A percentile compares a stretch with the other conserved stretches of the same genome.
phyloP scores from a whole-genome alignment of 2,888 invertebrate genomes.

The Melitaea athalia region DNA sequence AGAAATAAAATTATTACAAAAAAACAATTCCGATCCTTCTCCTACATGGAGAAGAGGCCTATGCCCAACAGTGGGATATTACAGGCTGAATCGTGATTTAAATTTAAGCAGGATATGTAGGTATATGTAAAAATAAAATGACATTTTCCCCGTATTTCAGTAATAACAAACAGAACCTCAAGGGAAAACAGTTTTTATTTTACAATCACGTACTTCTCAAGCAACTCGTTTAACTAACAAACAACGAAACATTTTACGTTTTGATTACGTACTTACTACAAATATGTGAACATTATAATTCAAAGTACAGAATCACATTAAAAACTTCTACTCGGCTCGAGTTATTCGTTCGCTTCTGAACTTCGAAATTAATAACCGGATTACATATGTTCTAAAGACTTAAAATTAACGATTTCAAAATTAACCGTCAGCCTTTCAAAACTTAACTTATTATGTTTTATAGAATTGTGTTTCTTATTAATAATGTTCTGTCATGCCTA shows the following conservation, averaged over 20 bases:
- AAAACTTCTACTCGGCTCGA: conserved; percentile 20
- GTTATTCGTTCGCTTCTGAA: conserved; percentile 23
- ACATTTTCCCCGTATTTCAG: neutral
- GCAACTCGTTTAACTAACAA: neutral
- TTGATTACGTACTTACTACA: neutral
- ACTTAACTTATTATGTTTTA: conserved; percentile 17
- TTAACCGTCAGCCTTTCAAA: conserved; percentile 17
- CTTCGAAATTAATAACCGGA: conserved; percentile 28
- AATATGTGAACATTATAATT: conserved; percentile 6
- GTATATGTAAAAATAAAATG: neutral
- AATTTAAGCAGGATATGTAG: neutral
- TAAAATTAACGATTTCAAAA: conserved; percentile 20
- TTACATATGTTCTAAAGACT: conserved; percentile 14
- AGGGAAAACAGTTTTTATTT: too few species aligned
- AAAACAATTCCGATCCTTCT: too few species aligned
- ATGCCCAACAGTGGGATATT: too few species aligned
- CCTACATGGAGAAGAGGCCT: too few species aligned
- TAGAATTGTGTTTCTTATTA: neutral
- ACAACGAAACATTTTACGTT: neutral
- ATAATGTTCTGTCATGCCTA: neutral
- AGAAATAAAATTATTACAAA: too few species aligned
- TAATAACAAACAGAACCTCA: too few species aligned
- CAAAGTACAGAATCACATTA: conserved; percentile 9
- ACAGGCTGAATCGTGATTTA: too few species aligned
- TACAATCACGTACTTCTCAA: neutral